A percentile compares a stretch with the other conserved stretches of the same genome.
These are phyloP conservation scores for Casuarius casuarius DNA, from an alignment of 2,113 vertebrate species.

Conservation along the genomic window DNA sequence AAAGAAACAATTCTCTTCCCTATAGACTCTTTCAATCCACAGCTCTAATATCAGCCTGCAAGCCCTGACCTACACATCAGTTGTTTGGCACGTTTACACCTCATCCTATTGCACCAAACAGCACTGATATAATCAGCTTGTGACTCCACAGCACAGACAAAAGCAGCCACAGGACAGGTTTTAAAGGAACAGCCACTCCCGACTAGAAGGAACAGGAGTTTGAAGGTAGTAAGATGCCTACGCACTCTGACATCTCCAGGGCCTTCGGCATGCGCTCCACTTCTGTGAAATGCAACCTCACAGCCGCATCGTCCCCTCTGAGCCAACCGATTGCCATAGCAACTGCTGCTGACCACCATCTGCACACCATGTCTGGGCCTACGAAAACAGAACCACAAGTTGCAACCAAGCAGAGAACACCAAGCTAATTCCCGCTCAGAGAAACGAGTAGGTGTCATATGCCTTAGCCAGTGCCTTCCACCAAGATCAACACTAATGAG, in stretches of 20 bases:
- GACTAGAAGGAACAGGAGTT: background rate
- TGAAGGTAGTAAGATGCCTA: background rate
- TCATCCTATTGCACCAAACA: background rate
- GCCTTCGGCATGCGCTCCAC: constrained; percentile 91
- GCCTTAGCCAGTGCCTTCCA: background rate
- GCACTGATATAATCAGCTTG: background rate
- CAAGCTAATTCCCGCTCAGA: fast-evolving
- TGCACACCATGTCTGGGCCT: constrained; percentile 91
- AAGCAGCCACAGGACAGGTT: background rate
- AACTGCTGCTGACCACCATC: constrained; percentile 93
- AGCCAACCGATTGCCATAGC: constrained; percentile 90
- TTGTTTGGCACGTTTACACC: background rate
- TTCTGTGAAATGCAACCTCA: constrained; percentile 84
- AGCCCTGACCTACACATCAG: background rate
- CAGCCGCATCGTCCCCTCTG: constrained; percentile 86
- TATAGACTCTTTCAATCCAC: background rate
- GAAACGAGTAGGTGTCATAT: fast-evolving
- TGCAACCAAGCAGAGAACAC: background rate
- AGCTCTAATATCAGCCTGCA: background rate
- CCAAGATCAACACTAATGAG: background rate
- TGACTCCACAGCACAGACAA: background rate
- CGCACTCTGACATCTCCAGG: constrained; percentile 91
- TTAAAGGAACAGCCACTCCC: background rate
- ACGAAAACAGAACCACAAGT: background rate
- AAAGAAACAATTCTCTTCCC: background rate